Percentiles rank a stretch among this genome's conserved stretches.
phyloP scores from a whole-genome alignment of 64 coral and sea anemone species.

The Astreopora myriophthalma region DNA sequence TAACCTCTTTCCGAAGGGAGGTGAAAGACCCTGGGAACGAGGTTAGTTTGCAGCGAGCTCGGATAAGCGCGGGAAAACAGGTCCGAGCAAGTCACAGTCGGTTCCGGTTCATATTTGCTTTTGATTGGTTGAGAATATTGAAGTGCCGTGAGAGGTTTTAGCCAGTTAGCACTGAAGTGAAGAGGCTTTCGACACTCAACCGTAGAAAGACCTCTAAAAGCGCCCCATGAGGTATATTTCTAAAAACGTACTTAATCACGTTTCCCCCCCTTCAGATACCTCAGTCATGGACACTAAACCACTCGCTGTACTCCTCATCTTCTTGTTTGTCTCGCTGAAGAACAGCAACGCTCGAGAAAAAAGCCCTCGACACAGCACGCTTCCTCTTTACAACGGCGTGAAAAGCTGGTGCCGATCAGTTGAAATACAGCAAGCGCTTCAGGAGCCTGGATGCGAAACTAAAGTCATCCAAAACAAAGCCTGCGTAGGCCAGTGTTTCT shows the following conservation, averaged over 20 bases:
- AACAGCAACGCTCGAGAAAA: background rate
- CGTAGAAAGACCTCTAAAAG: too few species aligned
- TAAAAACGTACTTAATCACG: background rate
- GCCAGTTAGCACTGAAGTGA: too few species aligned
- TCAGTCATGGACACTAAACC: background rate
- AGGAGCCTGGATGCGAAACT: conserved; percentile 29
- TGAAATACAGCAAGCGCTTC: conserved; percentile 10
- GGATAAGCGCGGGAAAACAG: too few species aligned
- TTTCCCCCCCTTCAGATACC: background rate
- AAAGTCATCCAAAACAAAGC: conserved; percentile 50
- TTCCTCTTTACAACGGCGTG: background rate
- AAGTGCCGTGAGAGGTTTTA: too few species aligned
- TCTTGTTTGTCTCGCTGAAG: background rate
- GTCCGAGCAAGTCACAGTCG: too few species aligned
- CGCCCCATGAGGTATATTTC: too few species aligned
- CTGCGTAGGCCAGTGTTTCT: conserved; percentile 61
- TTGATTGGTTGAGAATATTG: too few species aligned
- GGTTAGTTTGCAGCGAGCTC: too few species aligned
- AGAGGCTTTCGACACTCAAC: too few species aligned
- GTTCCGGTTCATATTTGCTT: too few species aligned
- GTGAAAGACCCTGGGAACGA: too few species aligned
- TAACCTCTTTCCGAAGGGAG: too few species aligned
- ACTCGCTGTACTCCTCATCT: background rate
- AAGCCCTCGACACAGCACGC: background rate
- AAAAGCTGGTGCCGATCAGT: conserved; percentile 43